Evolutionary conservation across 1,140 invertebrate species (phyloP), one percentile per base, ranked within the genome.

Genomic region (Kradibia gibbosae): DNA sequence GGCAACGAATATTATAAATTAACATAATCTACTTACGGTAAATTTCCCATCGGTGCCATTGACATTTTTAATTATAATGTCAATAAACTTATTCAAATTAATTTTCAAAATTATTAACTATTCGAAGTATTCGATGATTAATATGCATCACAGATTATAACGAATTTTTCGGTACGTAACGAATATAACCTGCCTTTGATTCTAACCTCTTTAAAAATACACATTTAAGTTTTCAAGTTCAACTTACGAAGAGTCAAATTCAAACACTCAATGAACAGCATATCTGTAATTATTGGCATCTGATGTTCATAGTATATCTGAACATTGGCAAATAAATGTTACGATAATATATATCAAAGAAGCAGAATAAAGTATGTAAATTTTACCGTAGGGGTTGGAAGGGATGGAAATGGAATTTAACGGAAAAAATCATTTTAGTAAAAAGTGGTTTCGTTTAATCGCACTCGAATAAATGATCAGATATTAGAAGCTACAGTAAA

Each of bases 1-100:
- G 25, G 45, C 8, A 45, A 22, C 57, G 13, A 17, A 70, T 80
- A 62, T 53, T 80, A 74, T 15, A 62, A 34, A 53, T 57, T 71
- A 82, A 75, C 62, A 39, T 50, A 73, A 62, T 28, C 65, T 78
- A 88, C 89, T 88, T 78, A 90, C 89, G 88, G 88, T 48, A 90
- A 85, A 72, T 86, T 87, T 72, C 87, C 88, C 50, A 89, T 84
- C 15, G 86, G 84, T 74, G 86, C 83, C 5, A 86, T 80, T 10
- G 85, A 84, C 87, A 87, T 87, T 60, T 82, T 84, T n/a, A 4
- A 2, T 25, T 22, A 3, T 57, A 28, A 31, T 57, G 53, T 7
- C 50, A 42, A 39, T 72, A 39, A 60, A 75, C 11, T 36, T 57
- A 39, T 15, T 67, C 13, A 74, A 65, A 70, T 45, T 57, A 36